phyloP scores from a whole-genome alignment of 2,888 invertebrate genomes.

The Andricus curvator region DNA sequence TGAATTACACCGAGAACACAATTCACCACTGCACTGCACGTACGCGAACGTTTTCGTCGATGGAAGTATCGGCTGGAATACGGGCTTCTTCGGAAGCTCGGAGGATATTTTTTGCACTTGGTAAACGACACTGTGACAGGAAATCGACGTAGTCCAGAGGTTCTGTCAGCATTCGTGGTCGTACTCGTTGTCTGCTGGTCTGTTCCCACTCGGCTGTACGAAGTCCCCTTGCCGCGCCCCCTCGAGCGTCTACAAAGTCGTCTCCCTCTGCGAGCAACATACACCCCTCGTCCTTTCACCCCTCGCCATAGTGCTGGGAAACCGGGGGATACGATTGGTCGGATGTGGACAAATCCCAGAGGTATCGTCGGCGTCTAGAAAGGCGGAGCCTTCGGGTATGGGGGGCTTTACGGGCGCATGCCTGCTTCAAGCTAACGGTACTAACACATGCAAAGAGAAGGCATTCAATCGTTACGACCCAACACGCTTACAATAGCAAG shows the following conservation, averaged over 20 bases:
- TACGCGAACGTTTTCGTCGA: not conserved
- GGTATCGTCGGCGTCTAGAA: slow-evolving; percentile 67
- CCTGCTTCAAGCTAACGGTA: slow-evolving; percentile 71
- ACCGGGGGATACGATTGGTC: slow-evolving; percentile 64
- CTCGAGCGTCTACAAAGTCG: slow-evolving; percentile 43
- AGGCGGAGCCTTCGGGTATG: slow-evolving; percentile 67
- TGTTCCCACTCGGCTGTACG: slow-evolving; percentile 48
- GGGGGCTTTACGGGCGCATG: slow-evolving; percentile 68
- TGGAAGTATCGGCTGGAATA: not conserved
- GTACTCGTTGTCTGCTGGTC: slow-evolving; percentile 64
- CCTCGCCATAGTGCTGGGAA: slow-evolving; percentile 21
- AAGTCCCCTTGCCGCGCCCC: slow-evolving; percentile 50
- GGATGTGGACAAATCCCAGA: slow-evolving; percentile 74
- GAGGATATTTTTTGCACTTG: slow-evolving; percentile 4
- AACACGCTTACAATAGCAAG: slow-evolving; percentile 45
- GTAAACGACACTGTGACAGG: slow-evolving; percentile 47
- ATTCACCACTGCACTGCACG: slow-evolving; percentile 23
- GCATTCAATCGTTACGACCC: slow-evolving; percentile 64
- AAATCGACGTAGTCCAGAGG: slow-evolving; percentile 55
- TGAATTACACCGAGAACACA: not conserved
- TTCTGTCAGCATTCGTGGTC: slow-evolving; percentile 69
- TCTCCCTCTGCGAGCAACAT: slow-evolving; percentile 11
- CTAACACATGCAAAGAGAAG: slow-evolving; percentile 54
- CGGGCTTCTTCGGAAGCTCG: not conserved
- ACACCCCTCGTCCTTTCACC: slow-evolving; percentile 30